Base-by-base conservation (phyloP, 2,797 vertebrate genomes). In the Aselliscus stoliczkanus region DNA sequence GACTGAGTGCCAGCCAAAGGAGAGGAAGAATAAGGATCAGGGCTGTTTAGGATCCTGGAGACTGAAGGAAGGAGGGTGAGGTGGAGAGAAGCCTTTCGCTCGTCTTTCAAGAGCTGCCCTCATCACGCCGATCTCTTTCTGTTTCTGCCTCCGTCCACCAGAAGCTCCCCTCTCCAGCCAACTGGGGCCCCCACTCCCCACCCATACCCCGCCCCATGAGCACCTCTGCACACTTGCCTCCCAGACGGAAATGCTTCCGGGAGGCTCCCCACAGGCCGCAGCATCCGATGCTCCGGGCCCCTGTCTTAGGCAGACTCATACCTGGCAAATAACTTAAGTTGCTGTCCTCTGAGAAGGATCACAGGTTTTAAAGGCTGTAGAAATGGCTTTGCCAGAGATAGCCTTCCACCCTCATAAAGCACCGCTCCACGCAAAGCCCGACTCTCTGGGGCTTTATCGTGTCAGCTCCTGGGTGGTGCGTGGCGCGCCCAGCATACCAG, bases 161-260 rank as follows among this genome's bases (percentile, higher is more conserved):
- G n/a, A 25, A 54, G 60, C 11, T 2, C 15, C 54, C 12, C 42
- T 27, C 52, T n/a, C 54, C 14, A 4, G 15, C 39, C 25, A 0
- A 8, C 62, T 20, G 12, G n/a, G n/a, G n/a, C n/a, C n/a, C n/a
- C n/a, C n/a, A n/a, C n/a, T n/a, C n/a, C n/a, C n/a, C n/a, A n/a
- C n/a, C n/a, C n/a, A n/a, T n/a, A n/a, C n/a, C n/a, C n/a, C n/a
- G n/a, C n/a, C 34, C 1, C 1, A 0, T n/a, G 60, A 10, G 10
- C 27, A 27, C 20, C 39, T 50, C 62, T 37, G 15, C n/a, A 17
- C 34, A 10, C 7, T 17, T 3, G 3, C 31, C 62, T 21, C 47
- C 18, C 0, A 4, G 27, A 21, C 2, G 1, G 25, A 4, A 2
- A 23, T 25, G 12, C 39, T 31, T 18, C 34, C n/a, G 0, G 4